Evolutionary conservation across 2,797 vertebrate genomes (phyloP).

Genomic region (Enteromius unitaeniatus): DNA sequence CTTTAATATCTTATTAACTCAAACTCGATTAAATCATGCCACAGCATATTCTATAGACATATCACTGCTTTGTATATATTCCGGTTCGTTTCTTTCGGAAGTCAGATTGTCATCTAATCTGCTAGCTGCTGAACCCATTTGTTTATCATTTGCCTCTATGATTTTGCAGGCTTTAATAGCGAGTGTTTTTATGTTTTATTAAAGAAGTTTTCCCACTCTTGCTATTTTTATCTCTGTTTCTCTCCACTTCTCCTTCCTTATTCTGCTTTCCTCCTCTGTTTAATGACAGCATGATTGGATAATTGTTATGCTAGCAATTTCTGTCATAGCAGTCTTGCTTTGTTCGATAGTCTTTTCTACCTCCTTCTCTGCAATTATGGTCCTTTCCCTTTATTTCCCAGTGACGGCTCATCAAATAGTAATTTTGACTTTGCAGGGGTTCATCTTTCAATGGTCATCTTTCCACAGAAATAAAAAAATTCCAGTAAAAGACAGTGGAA

Average conservation of each 20-base stretch:
- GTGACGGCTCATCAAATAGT: background rate
- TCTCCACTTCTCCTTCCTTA: background rate
- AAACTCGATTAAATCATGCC: background rate
- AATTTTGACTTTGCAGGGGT: background rate
- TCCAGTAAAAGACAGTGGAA: background rate
- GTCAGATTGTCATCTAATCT: background rate
- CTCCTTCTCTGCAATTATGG: background rate
- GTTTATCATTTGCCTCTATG: background rate
- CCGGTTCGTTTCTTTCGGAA: background rate
- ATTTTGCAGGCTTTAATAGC: background rate
- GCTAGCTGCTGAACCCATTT: background rate
- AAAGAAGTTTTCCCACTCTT: background rate
- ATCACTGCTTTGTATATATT: background rate
- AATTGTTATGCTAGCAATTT: constrained; percentile 3
- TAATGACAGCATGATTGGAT: constrained; percentile 18
- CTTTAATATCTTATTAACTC: background rate
- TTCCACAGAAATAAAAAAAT: background rate
- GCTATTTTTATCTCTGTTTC: constrained; percentile 10
- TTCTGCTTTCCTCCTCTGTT: constrained; percentile 11
- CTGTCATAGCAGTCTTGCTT: constrained; percentile 8
- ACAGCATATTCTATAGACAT: background rate
- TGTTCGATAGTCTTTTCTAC: constrained; percentile 24
- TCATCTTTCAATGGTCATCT: constrained; percentile 10
- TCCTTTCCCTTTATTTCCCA: background rate
- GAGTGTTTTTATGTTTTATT: background rate